Base-by-base conservation (phyloP, 2,797 vertebrate genomes). In the Crenichthys baileyi region DNA sequence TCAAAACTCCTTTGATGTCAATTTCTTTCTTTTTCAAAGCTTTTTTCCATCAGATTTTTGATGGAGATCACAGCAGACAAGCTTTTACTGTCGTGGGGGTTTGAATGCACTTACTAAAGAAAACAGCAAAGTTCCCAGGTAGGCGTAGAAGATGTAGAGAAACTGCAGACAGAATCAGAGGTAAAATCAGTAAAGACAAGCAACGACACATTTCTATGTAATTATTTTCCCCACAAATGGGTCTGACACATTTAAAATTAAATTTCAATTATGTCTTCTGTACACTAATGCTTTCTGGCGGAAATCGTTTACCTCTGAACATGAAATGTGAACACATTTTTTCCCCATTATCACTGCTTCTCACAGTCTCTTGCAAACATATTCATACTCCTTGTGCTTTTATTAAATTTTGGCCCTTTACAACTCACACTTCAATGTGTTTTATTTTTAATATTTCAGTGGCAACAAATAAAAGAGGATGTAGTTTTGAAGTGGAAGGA, bases 61-160 rank as follows among this genome's bases (percentile, higher is more conserved):
- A 73, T 63, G 75, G 58, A 53, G 58, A 26, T 63, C 26, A 65
- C n/a, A 60, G 48, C 31, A 31, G 39, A 78, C 74, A 78, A 61
- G 0, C 70, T 44, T 29, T 67, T 72, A 72, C 12, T 78, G 48
- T 80, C 39, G 29, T 39, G 29, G 44, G 15, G 60, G 70, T 72
- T 13, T 67, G 68, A n/a, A 48, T 73, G 56, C 86, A 96, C 96
- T 96, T 91, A 97, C 96, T 4, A 95, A 24, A 74, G 96, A 96
- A 91, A 97, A 97, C 81, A 97, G 0, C 81, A 95, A 24, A 15
- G 96, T 96, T 88, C 95, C 95, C 51, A 97, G 83, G n/a, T 89
- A 94, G 63, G 96, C 94, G 41, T 96, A 97, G 3, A 91, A 0
- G 75, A 96, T 94, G 85, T 95, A 81, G 9, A 95, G 7, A 92